Conservation (phyloP, 2,113 vertebrate species). For the Origma solitaria region DNA sequence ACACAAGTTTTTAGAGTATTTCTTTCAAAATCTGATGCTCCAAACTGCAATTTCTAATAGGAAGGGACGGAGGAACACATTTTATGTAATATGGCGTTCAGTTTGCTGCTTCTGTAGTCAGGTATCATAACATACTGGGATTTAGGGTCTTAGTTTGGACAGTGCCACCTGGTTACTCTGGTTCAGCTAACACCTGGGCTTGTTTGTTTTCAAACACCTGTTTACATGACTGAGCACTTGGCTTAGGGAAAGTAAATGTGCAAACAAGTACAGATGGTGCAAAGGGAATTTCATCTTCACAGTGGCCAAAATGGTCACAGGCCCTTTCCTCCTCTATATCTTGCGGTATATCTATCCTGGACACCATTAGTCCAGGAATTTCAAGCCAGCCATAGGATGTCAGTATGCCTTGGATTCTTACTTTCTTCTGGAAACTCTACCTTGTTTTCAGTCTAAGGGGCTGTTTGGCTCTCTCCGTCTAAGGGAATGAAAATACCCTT, state of each 20-base stretch:
- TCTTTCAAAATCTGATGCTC: not conserved
- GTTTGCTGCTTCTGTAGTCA: not conserved
- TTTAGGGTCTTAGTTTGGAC: not conserved
- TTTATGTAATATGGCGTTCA: not conserved
- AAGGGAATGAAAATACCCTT: not conserved
- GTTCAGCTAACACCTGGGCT: not conserved
- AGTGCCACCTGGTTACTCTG: not conserved
- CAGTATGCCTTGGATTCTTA: not conserved
- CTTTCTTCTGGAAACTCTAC: not conserved
- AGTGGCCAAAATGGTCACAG: not conserved
- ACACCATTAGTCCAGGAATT: not conserved
- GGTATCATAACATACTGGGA: not conserved
- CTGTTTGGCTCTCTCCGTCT: not conserved
- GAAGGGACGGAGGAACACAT: not conserved
- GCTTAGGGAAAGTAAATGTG: not conserved
- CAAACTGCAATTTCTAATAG: not conserved
- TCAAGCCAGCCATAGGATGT: not conserved
- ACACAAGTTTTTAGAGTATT: not conserved
- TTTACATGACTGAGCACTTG: not conserved
- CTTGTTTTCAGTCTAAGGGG: not conserved
- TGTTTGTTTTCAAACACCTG: not conserved
- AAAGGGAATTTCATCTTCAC: not conserved
- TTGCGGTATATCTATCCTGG: not conserved
- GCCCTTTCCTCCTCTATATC: not conserved
- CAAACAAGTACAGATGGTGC: not conserved